A percentile compares a stretch with the other conserved stretches of the same genome.
phyloP scores from a whole-genome alignment of 2,888 invertebrate species.

The Osmoderma eremita region DNA sequence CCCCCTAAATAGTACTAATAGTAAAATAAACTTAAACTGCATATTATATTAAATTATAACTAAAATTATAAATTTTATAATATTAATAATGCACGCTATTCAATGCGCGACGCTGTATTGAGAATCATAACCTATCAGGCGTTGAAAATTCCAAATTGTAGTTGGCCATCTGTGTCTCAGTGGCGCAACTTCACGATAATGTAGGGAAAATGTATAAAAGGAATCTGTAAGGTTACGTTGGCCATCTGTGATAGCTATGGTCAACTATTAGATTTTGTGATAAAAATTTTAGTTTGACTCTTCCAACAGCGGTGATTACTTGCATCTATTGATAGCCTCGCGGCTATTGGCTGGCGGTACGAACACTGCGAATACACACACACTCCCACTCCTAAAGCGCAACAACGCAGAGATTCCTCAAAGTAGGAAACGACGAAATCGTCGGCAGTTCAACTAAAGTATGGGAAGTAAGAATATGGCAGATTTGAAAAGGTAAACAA shows the following conservation, averaged over 20 bases:
- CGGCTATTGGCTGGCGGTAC: conserved; percentile 42
- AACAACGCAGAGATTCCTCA: conserved; percentile 42
- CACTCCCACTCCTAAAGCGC: conserved; percentile 41
- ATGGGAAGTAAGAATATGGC: conserved; percentile 42
- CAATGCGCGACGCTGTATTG: no score
- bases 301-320: conserved; percentile 11
- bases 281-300: conserved; percentile 6
- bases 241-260: background rate
- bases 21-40: no score
- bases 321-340: conserved; percentile 43
- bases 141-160: no score
- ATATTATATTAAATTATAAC: no score
- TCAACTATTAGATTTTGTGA: background rate
- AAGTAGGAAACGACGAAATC: conserved; percentile 44
- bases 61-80: no score
- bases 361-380: conserved; percentile 40
- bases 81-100: no score
- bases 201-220: background rate
- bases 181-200: background rate
- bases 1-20: no score
- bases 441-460: conserved; percentile 27
- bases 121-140: no score
- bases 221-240: background rate
- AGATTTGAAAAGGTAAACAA: conserved; percentile 46
- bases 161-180: background rate